Evolutionary conservation across 2,888 invertebrate species (phyloP), one percentile per base, ranked within the genome.

Genomic region (Venusia cambrica): DNA sequence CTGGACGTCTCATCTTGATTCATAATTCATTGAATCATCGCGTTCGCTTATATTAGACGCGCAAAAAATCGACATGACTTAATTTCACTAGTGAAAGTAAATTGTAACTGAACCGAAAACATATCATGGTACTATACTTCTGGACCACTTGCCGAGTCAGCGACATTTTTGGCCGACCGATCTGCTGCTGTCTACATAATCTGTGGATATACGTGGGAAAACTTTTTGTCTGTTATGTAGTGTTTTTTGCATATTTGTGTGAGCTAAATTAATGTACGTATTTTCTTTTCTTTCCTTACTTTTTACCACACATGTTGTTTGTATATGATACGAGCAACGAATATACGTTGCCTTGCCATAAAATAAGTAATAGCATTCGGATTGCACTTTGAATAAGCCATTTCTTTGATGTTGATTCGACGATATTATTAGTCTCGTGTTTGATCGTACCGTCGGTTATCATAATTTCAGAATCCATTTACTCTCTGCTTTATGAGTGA

Each of bases 311-410:
- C n/a, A 39, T 33, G 26, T 28, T 36, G 29, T 28, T 39, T 38
- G 37, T 33, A 41, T 42, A 30, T 9, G 15, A n/a, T n/a, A n/a
- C n/a, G n/a, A n/a, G n/a, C n/a, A n/a, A n/a, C n/a, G n/a, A n/a
- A n/a, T n/a, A n/a, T n/a, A n/a, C n/a, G n/a, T n/a, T n/a, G 40
- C 51, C 28, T 36, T 37, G 35, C 43, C 41, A 46, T 48, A 51
- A 51, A 57, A 32, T 44, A 51, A 48, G 48, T 58, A 53, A 54
- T 45, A 39, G 42, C 46, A 41, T 48, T 49, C 39, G 47, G 43
- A 54, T 56, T 38, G 48, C 44, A 46, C 38, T 49, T 39, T 39
- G 45, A 46, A 52, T 48, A 54, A 48, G 47, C 40, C 51, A 42
- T 52, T 48, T 38, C 30, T 45, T 50, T 50, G 47, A 50, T 47